Evolutionary conservation across 2,797 vertebrate genomes (phyloP), one percentile per base, ranked within the genome.

Genomic region (Xenops minutus): DNA sequence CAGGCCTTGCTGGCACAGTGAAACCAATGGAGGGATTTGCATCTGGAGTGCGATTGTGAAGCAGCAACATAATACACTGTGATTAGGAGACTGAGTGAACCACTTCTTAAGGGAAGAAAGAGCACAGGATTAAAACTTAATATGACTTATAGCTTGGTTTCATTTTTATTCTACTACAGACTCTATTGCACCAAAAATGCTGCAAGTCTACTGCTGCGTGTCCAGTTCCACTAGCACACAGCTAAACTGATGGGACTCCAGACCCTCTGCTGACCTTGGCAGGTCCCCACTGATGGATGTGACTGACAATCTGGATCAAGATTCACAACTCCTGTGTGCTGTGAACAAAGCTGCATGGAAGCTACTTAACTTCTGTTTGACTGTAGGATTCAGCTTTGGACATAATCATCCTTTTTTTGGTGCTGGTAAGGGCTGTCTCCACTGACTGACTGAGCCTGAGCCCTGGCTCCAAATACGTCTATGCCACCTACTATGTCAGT

Each of bases 21-120:
- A 87, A 92, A 96, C 68, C 89, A 72, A 80, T 27, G 77, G 73
- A 92, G 80, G 59, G 61, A 89, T 95, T 93, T 78, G 66, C 90
- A 96, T 97, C 88, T 97, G 94, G 81, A 97, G 93, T 88, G 95
- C 95, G 96, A 85, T 92, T 96, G 92, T 78, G 54, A 95, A 91
- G 96, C 94, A 74, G 95, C 85, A 95, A 94, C 89, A 97, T 96
- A 97, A 93, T 81, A 89, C 87, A 41, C 86, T 91, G 69, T 95
- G 94, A 97, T 97, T 96, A 96, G 94, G 63, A 87, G 74, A 58
- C 63, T 34, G 69, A 95, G 85, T 52, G 94, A 95, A 73, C 58
- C 89, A 54, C 88, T 96, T 90, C 26, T 37, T 36, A 91, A 94
- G 95, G 48, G 72, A 63, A 74, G 63, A 75, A 14, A 4, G 24